These are phyloP conservation scores for Xenops minutus DNA, from an alignment of 2,797 vertebrate genomes.

Conservation along the genomic window DNA sequence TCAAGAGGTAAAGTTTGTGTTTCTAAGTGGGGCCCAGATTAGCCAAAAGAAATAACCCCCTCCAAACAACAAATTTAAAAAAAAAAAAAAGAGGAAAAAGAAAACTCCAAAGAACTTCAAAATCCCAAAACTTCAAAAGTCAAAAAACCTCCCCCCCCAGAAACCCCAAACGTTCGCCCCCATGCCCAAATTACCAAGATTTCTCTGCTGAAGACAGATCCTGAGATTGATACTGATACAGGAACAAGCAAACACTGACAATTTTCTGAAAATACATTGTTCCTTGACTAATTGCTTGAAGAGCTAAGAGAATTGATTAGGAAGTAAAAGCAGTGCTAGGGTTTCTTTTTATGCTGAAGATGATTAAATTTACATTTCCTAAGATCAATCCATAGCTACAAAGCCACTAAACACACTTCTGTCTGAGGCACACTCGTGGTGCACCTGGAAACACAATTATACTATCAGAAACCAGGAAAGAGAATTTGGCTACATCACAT, in stretches of 20 bases:
- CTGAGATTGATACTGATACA: not conserved
- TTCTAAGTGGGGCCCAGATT: not conserved
- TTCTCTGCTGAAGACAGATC: not conserved
- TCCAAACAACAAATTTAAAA: not conserved
- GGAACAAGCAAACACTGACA: not conserved
- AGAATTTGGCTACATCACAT: fast-evolving
- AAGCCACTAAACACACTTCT: not conserved
- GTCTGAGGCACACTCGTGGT: not conserved
- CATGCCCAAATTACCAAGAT: fast-evolving
- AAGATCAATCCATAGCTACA: not conserved
- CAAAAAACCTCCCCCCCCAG: fast-evolving
- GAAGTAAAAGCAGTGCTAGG: not conserved
- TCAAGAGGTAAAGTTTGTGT: not conserved
- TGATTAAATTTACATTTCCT: not conserved
- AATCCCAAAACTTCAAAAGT: not conserved
- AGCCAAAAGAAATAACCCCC: not conserved
- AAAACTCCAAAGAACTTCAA: not conserved
- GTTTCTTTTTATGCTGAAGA: not conserved
- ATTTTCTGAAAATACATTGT: not conserved
- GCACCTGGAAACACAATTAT: not conserved
- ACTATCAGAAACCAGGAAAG: not conserved
- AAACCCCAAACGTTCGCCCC: fast-evolving
- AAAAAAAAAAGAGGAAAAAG: not conserved
- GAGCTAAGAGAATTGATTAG: not conserved
- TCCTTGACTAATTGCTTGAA: not conserved